phyloP scores from a whole-genome alignment of 2,888 invertebrate species.

The Melinaea marsaeus region DNA sequence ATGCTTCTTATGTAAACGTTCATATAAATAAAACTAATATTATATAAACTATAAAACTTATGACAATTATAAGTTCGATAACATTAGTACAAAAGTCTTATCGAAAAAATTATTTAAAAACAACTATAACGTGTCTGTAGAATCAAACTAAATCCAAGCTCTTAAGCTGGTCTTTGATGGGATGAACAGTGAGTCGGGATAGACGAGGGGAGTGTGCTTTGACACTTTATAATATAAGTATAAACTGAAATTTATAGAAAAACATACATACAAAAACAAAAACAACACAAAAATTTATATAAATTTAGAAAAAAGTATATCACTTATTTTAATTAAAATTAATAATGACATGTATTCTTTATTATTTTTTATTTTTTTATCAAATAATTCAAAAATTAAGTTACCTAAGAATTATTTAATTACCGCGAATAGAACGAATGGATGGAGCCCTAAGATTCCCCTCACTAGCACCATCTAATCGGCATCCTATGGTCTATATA shows the following conservation, averaged over 20 bases:
- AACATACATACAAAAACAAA: no score
- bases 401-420: conserved; percentile 38
- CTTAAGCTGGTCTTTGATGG: conserved; percentile 39
- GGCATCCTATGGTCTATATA: conserved; percentile 66
- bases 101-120: background rate
- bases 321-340: no score
- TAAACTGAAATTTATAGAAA: no score
- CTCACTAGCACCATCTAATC: conserved; percentile 50
- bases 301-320: no score
- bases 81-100: no score
- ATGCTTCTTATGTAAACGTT: no score
- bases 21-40: no score
- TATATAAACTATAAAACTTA: no score
- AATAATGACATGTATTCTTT: background rate
- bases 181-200: conserved; percentile 34
- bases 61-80: no score
- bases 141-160: conserved; percentile 32
- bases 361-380: conserved; percentile 7
- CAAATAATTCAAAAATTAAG: conserved; percentile 25
- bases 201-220: conserved; percentile 21
- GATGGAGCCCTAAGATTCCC: conserved; percentile 31
- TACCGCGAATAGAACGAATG: conserved; percentile 37
- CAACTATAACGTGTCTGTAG: conserved; percentile 15
- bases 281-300: no score
- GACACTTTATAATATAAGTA: background rate